Evolutionary conservation across 2,113 vertebrate species (phyloP).

Genomic region (Climacteris rufus): DNA sequence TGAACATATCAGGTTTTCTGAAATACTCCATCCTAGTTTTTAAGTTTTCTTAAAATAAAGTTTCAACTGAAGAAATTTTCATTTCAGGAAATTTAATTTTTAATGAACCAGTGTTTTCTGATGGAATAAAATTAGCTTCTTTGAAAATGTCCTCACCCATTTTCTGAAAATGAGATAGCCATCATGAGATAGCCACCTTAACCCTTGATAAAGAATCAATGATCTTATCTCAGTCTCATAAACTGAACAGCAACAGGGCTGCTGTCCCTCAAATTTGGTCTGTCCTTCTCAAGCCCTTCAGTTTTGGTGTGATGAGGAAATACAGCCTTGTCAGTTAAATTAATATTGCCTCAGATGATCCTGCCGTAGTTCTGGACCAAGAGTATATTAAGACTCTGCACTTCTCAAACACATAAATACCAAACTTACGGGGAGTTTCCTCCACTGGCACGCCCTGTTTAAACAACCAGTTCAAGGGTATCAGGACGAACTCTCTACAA

Average conservation of each 20-base stretch:
- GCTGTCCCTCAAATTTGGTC: not conserved
- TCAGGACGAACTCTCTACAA: not conserved
- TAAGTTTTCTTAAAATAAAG: not conserved
- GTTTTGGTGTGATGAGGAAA: not conserved
- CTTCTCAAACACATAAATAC: not conserved
- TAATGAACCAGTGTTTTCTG: not conserved
- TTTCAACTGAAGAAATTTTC: not conserved
- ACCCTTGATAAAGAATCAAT: not conserved
- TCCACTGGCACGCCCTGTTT: not conserved
- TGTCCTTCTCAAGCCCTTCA: not conserved
- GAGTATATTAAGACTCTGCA: not conserved
- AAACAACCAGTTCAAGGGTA: not conserved
- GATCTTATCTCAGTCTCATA: not conserved
- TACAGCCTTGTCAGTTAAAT: not conserved
- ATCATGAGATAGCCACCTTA: not conserved
- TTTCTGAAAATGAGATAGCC: not conserved
- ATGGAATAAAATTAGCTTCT: not conserved
- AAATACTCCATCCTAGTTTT: not conserved
- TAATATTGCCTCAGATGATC: not conserved
- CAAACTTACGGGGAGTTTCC: not conserved
- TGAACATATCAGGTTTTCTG: not conserved
- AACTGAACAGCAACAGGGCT: not conserved
- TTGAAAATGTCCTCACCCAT: not conserved
- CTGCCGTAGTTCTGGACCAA: not conserved
- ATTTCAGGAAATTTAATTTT: not conserved